Base-by-base conservation (phyloP, 1,140 invertebrate species). In the Leucophenga varia region DNA sequence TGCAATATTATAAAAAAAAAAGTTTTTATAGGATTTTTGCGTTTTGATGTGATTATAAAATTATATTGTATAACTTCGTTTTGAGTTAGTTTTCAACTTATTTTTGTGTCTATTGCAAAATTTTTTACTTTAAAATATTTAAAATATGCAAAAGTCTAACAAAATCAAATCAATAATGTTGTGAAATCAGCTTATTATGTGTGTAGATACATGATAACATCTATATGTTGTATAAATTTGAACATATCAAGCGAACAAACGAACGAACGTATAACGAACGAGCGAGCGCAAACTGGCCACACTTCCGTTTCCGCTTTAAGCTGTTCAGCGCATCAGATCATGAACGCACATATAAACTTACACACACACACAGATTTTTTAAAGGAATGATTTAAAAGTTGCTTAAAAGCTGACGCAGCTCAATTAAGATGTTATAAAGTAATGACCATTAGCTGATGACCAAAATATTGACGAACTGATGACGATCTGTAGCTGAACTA, bases 201-300 rank as follows among this genome's bases (percentile, higher is more conserved):
- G 17, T 12, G 19, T 30, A 30, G 19, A 52, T 49, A 47, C 52
- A 47, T 52, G 61, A 56, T 52, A 52, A 55, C 61, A 61, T 65
- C 63, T n/a, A n/a, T n/a, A n/a, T n/a, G n/a, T n/a, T n/a, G n/a
- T n/a, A n/a, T n/a, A n/a, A n/a, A n/a, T n/a, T n/a, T n/a, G n/a
- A n/a, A n/a, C n/a, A n/a, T n/a, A n/a, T n/a, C n/a, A n/a, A n/a
- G n/a, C n/a, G n/a, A n/a, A n/a, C n/a, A n/a, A n/a, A n/a, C n/a
- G n/a, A n/a, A n/a, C n/a, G n/a, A n/a, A n/a, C n/a, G n/a, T n/a
- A n/a, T n/a, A n/a, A n/a, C n/a, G n/a, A n/a, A n/a, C n/a, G n/a
- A n/a, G n/a, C n/a, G 67, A 67, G 61, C 63, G 59, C 64, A 68
- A 68, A 69, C 63, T 65, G 70, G 61, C 67, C 59, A 70, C 43